Evolutionary conservation across 1,140 invertebrate genomes (phyloP).

Genomic region (Solenopsis fugax): DNA sequence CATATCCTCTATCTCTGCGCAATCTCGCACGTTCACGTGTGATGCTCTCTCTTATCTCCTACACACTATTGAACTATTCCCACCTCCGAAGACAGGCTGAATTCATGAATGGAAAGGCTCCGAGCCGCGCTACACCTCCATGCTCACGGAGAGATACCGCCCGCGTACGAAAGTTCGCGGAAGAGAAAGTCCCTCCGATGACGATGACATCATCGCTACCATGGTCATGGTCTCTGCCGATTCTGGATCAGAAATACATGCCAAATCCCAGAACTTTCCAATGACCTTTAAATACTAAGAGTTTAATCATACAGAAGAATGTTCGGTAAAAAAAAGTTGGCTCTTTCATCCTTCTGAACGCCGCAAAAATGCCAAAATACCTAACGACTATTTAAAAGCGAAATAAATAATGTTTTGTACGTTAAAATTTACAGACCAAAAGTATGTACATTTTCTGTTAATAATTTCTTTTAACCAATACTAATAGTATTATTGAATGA

Average conservation of each 20-base stretch:
- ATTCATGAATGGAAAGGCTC: constrained; percentile 75
- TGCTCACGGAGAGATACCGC: constrained; percentile 56
- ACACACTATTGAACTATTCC: constrained; percentile 68
- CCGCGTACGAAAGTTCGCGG: constrained; percentile 76
- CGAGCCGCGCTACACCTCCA: constrained; percentile 50
- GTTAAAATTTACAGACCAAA: neutral
- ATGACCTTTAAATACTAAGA: constrained; percentile 11
- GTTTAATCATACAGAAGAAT: neutral
- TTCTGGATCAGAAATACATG: constrained; percentile 68
- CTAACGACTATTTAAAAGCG: neutral
- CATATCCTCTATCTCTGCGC: constrained; percentile 34
- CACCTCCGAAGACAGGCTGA: constrained; percentile 63
- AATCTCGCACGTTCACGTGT: constrained; percentile 38
- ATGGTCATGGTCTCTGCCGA: constrained; percentile 78
- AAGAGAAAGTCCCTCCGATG: constrained; percentile 78
- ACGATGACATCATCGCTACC: constrained; percentile 76
- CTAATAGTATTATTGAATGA: constrained; percentile 43
- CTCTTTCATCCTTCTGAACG: neutral
- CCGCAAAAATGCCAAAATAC: neutral
- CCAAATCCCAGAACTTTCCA: constrained; percentile 30
- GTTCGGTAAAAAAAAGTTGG: neutral
- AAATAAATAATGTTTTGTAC: neutral
- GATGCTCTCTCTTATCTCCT: constrained; percentile 68
- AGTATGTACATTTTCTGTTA: neutral
- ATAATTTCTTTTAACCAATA: constrained; percentile 44